Percentiles rank a stretch among this genome's conserved stretches.
phyloP scores from a whole-genome alignment of 2,797 vertebrate genomes.

The Siniperca obscura region DNA sequence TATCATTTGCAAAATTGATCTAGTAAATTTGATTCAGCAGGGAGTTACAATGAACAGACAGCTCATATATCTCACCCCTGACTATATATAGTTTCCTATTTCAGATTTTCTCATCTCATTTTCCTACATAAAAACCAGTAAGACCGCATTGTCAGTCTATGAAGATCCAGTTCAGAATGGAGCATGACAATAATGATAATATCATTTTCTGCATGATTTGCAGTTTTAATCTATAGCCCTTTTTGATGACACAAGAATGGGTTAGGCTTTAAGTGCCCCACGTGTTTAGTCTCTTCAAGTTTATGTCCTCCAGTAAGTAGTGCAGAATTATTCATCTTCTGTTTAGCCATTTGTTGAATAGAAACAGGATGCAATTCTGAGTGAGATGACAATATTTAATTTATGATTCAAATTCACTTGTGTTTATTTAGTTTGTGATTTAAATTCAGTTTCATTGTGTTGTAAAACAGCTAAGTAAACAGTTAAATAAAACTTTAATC shows the following conservation, averaged over 20 bases:
- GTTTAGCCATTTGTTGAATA: not conserved
- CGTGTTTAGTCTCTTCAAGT: not conserved
- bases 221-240: too few relatives aligned
- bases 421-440: not conserved
- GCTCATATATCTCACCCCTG: not conserved
- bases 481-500: slow-evolving; percentile 2
- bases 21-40: not conserved
- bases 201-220: not conserved
- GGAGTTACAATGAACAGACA: not conserved
- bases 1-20: not conserved
- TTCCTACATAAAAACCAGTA: not conserved
- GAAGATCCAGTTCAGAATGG: too few relatives aligned
- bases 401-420: not conserved
- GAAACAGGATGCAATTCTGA: not conserved
- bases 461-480: not conserved
- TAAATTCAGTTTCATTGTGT: not conserved
- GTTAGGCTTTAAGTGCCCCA: not conserved
- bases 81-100: not conserved
- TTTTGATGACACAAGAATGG: not conserved
- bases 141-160: not conserved
- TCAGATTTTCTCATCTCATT: not conserved
- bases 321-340: slow-evolving; percentile 6
- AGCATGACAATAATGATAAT: too few relatives aligned
- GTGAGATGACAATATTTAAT: slow-evolving; percentile 3
- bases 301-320: not conserved